Conservation (phyloP, 1,140 invertebrate genomes). For the Holcopasites calliopsidis region DNA sequence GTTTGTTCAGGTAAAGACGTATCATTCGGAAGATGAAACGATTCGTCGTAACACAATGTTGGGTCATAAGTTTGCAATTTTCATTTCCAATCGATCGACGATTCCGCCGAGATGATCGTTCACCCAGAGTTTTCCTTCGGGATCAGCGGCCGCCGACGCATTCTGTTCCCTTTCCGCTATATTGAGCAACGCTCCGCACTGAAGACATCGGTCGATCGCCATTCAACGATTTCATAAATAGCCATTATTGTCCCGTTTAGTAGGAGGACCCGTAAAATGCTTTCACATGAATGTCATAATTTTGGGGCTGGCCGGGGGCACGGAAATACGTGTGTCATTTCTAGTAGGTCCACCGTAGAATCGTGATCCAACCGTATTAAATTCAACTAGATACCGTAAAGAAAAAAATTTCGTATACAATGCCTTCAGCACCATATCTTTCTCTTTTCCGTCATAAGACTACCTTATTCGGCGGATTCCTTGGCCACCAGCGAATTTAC, state of each 20-base stretch:
- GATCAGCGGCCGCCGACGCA: constrained; percentile 15
- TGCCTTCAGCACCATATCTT: not conserved
- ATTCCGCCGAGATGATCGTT: constrained; percentile 8
- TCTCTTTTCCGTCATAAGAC: not conserved
- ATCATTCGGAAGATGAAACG: constrained; percentile 31
- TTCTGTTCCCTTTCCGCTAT: constrained; percentile 57
- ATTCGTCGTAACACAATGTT: not conserved
- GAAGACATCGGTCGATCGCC: constrained; percentile 39
- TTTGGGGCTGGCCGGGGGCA: constrained; percentile 19
- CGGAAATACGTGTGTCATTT: constrained; percentile 30
- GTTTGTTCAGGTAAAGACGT: not conserved
- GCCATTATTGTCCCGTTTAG: constrained; percentile 63
- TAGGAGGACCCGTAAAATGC: constrained; percentile 19
- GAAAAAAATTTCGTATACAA: too few species aligned
- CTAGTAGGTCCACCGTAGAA: not conserved
- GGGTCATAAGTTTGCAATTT: constrained; percentile 71
- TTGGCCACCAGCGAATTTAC: too few species aligned
- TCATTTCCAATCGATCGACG: constrained; percentile 59
- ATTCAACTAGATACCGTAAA: too few species aligned
- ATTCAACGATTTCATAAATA: constrained; percentile 67
- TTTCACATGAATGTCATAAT: constrained; percentile 44
- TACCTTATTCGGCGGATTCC: too few species aligned
- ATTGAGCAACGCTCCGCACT: constrained; percentile 62
- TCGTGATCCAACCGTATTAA: too few species aligned
- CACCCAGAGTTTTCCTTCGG: constrained; percentile 52